These are phyloP conservation scores for Myocastor coypus DNA, from an alignment of 2,113 vertebrate species.

Conservation along the genomic window DNA sequence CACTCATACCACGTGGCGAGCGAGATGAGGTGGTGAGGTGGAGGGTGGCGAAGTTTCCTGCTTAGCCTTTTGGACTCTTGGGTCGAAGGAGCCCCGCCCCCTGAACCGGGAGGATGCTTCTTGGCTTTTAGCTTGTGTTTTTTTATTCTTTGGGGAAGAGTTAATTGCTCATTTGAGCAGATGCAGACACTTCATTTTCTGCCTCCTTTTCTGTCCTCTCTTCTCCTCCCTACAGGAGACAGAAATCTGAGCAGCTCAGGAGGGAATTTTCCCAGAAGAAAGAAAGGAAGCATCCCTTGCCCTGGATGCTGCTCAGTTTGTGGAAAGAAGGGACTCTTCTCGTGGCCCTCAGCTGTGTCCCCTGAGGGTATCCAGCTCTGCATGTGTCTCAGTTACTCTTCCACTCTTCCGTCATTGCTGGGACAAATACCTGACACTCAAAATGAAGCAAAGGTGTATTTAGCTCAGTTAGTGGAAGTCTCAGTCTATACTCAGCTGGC, in stretches of 20 bases:
- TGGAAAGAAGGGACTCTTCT: background rate
- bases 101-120: background rate
- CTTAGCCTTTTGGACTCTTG: background rate
- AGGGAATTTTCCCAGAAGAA: constrained; percentile 70
- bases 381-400: too few species aligned
- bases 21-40: background rate
- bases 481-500: too few species aligned
- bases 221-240: constrained; percentile 41
- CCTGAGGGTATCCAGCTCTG: background rate
- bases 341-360: background rate
- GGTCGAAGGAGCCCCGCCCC: background rate
- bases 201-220: background rate
- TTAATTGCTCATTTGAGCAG: constrained; percentile 1
- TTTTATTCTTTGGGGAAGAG: constrained; percentile 49
- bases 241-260: constrained; percentile 66
- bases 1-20: background rate
- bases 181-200: constrained; percentile 23
- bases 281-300: constrained; percentile 23
- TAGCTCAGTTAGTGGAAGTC: too few species aligned
- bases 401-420: too few species aligned
- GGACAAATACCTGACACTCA: too few species aligned
- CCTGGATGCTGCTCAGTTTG: constrained; percentile 41
- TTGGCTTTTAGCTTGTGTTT: constrained; percentile 57
- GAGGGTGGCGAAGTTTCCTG: background rate
- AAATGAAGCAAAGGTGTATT: too few species aligned